Evolutionary conservation across 2,113 vertebrate species (phyloP).

Genomic region (Charina bottae): DNA sequence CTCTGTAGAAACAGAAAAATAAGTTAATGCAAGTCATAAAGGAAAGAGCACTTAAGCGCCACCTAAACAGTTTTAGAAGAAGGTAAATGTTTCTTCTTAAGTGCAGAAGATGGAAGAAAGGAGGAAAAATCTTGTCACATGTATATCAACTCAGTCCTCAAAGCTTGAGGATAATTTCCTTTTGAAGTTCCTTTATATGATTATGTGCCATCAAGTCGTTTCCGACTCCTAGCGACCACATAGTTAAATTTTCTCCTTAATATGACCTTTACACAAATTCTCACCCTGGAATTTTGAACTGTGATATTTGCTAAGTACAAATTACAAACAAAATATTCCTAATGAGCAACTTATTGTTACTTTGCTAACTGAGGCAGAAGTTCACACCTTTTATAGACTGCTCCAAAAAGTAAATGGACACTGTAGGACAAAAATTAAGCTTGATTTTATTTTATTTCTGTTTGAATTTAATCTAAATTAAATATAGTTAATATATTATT

Average conservation of each 20-base stretch:
- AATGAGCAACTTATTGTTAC: slow-evolving; percentile 9
- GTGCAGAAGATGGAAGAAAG: slow-evolving; percentile 1
- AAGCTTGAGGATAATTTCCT: neutral
- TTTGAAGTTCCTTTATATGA: neutral
- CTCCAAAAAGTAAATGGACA: neutral
- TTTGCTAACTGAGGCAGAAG: neutral
- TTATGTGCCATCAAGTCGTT: neutral
- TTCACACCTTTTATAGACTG: neutral
- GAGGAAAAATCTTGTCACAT: slow-evolving; percentile 31
- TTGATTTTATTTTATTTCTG: neutral
- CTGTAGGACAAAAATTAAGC: neutral
- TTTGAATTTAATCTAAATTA: neutral
- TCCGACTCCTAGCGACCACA: neutral
- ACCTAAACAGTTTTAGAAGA: slow-evolving; percentile 26
- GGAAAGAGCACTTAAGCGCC: slow-evolving; percentile 21
- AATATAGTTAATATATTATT: neutral
- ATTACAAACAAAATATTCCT: neutral
- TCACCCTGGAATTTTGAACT: neutral
- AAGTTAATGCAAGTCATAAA: neutral
- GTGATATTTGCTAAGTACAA: neutral
- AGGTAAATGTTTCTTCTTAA: slow-evolving; percentile 25
- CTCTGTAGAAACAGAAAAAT: neutral
- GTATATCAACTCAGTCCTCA: neutral
- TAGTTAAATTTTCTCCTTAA: neutral
- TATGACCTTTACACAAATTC: neutral